Evolutionary conservation across 2,888 invertebrate genomes (phyloP).

Genomic region (Dicyrtomina minuta): DNA sequence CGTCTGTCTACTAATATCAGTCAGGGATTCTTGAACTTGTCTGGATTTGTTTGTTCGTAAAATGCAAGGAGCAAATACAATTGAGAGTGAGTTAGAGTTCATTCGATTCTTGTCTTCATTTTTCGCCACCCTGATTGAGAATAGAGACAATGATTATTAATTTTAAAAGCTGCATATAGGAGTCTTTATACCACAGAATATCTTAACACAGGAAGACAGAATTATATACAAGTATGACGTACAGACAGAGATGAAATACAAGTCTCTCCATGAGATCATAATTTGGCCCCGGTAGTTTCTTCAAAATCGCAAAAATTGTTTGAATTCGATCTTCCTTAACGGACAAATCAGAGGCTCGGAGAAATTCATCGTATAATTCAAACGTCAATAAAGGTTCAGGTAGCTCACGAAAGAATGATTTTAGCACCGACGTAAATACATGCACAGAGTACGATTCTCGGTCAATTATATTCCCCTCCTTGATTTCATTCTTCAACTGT

Average conservation of each 20-base stretch:
- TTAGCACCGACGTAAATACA: constrained; percentile 83
- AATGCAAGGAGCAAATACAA: constrained; percentile 93
- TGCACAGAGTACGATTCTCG: constrained; percentile 83
- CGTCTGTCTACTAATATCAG: constrained; percentile 86
- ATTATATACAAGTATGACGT: constrained; percentile 44
- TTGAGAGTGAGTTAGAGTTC: constrained; percentile 86
- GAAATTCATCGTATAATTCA: constrained; percentile 91
- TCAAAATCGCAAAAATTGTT: constrained; percentile 80
- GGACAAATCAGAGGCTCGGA: constrained; percentile 81
- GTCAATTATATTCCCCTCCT: constrained; percentile 72
- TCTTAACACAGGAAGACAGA: too few species aligned
- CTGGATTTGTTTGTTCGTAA: constrained; percentile 81
- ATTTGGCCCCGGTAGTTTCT: constrained; percentile 84
- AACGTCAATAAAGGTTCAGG: constrained; percentile 89
- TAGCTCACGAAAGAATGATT: constrained; percentile 70
- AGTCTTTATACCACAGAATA: too few species aligned
- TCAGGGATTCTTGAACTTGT: constrained; percentile 87
- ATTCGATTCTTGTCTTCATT: constrained; percentile 86
- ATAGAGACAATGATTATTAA: too few species aligned
- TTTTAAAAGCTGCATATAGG: too few species aligned
- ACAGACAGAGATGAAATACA: constrained; percentile 84
- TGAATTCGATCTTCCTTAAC: constrained; percentile 79
- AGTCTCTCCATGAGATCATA: constrained; percentile 87
- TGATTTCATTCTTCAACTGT: constrained; percentile 73
- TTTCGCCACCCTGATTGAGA: constrained; percentile 68